A percentile compares a stretch with the other conserved stretches of the same genome.
Evolutionary conservation across 2,113 vertebrate species (phyloP).

Genomic region (Gadus chalcogrammus): DNA sequence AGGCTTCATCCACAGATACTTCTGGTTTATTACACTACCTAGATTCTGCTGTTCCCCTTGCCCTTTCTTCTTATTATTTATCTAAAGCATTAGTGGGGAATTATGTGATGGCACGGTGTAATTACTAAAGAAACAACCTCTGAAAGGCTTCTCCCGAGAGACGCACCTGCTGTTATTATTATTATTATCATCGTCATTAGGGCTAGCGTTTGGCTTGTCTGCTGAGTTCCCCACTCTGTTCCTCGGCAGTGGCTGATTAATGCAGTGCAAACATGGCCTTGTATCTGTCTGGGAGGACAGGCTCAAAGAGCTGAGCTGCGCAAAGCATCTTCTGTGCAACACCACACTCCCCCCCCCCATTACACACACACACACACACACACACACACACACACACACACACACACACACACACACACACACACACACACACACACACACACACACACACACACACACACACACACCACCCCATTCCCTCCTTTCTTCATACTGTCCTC

Average conservation of each 20-base stretch:
- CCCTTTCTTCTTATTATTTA: slow-evolving; percentile 43
- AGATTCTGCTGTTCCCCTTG: slow-evolving; percentile 43
- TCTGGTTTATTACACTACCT: slow-evolving; percentile 39
- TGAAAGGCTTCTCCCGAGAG: slow-evolving; percentile 57
- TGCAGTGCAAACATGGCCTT: slow-evolving; percentile 51
- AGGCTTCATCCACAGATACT: slow-evolving; percentile 28
- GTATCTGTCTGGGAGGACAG: slow-evolving; percentile 39
- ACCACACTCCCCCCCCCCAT: neutral
- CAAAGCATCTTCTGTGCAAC: slow-evolving; percentile 15
- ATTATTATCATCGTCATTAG: slow-evolving; percentile 66
- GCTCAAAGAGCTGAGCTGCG: slow-evolving; percentile 32
- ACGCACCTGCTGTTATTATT: slow-evolving; percentile 60
- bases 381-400: no score
- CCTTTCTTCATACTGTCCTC: slow-evolving; percentile 9
- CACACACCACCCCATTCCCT: no score
- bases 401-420: neutral
- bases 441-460: no score
- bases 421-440: neutral
- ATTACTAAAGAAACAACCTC: slow-evolving; percentile 64
- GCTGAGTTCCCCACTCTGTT: slow-evolving; percentile 35
- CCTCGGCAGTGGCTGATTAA: slow-evolving; percentile 56
- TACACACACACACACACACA: no score
- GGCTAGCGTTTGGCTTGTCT: slow-evolving; percentile 45
- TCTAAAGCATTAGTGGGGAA: slow-evolving; percentile 57
- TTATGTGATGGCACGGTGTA: slow-evolving; percentile 64